phyloP scores from a whole-genome alignment of 2,888 invertebrate species.

The Macrophya alboannulata region DNA sequence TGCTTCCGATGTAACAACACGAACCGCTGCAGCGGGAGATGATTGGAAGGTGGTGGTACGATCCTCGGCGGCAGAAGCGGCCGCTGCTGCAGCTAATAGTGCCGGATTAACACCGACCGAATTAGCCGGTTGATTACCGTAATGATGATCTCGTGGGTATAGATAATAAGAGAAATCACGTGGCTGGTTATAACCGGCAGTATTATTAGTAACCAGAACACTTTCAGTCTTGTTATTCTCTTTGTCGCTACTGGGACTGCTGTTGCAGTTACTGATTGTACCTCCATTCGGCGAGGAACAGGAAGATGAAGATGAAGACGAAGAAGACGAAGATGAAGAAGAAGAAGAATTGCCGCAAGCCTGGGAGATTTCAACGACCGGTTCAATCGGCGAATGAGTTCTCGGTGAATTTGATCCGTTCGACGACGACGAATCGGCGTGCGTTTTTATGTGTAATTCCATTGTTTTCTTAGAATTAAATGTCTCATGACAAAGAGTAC shows the following conservation, averaged over 20 bases:
- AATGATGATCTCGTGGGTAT: constrained; percentile 72
- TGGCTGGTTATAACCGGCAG: constrained; percentile 62
- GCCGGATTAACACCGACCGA: constrained; percentile 71
- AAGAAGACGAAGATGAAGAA: constrained; percentile 65
- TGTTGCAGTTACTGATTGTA: constrained; percentile 72
- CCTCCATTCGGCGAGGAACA: constrained; percentile 63
- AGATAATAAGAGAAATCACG: constrained; percentile 78
- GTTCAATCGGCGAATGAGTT: constrained; percentile 75
- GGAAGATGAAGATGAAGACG: constrained; percentile 58
- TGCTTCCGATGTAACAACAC: constrained; percentile 67
- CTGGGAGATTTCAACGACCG: constrained; percentile 76
- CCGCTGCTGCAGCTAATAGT: constrained; percentile 77
- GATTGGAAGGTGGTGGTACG: constrained; percentile 65
- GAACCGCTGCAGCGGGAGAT: constrained; percentile 33
- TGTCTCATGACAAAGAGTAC: constrained; percentile 94
- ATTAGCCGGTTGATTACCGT: constrained; percentile 44
- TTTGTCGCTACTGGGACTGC: constrained; percentile 73
- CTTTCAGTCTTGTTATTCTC: constrained; percentile 75
- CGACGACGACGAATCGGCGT: constrained; percentile 82
- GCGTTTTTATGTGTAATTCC: constrained; percentile 93
- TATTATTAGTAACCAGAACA: constrained; percentile 56
- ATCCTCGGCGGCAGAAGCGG: constrained; percentile 77
- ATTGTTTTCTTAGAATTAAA: constrained; percentile 95
- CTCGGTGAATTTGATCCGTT: constrained; percentile 76
- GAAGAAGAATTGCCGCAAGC: constrained; percentile 69